Conservation (phyloP, 2,888 invertebrate genomes). For the Caenorhabditis parvicauda region DNA sequence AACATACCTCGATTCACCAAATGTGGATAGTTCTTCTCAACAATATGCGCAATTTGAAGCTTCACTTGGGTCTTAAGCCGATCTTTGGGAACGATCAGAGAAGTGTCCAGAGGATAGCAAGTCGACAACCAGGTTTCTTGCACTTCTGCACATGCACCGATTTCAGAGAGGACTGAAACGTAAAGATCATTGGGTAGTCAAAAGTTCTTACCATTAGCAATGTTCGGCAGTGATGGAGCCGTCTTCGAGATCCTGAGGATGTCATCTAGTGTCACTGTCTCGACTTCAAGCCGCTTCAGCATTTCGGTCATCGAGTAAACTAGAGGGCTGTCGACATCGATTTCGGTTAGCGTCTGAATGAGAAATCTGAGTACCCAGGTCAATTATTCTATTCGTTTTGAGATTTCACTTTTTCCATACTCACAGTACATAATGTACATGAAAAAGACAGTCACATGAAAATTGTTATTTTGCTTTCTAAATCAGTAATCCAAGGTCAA, state of each 20-base stretch:
- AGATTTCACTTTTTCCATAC: too few species aligned
- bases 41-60: conserved; percentile 38
- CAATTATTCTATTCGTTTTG: neutral
- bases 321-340: conserved; percentile 64
- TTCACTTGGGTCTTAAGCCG: conserved; percentile 33
- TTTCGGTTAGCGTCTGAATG: conserved; percentile 31
- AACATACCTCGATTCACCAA: conserved; percentile 34
- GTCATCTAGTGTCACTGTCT: conserved; percentile 65
- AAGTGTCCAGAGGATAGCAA: conserved; percentile 40
- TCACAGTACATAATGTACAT: too few species aligned
- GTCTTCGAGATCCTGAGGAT: conserved; percentile 63
- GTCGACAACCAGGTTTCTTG: conserved; percentile 58
- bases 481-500: too few species aligned
- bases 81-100: conserved; percentile 49
- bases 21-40: conserved; percentile 40
- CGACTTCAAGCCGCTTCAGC: conserved; percentile 65
- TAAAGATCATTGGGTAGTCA: neutral
- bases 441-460: too few species aligned
- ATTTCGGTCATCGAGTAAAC: conserved; percentile 66
- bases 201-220: conserved; percentile 36
- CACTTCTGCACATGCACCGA: conserved; percentile 50
- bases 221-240: conserved; percentile 50
- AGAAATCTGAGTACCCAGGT: too few species aligned
- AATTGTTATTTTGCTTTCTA: too few species aligned
- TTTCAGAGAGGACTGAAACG: conserved; percentile 46